Conservation (phyloP, 2,797 vertebrate genomes). For the Odontamblyopus rebecca region DNA sequence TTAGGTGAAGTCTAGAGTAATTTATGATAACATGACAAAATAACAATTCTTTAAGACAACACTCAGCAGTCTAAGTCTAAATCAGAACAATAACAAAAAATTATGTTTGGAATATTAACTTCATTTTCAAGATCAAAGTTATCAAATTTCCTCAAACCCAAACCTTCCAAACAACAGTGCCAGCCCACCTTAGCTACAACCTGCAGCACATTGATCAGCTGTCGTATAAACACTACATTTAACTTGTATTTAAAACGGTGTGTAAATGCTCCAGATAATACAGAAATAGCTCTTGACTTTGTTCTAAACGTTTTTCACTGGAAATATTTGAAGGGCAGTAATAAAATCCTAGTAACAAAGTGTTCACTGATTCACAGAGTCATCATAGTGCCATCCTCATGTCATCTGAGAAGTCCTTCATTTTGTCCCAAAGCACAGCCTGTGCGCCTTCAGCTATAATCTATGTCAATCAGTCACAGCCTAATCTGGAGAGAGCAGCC, state of each 20-base stretch:
- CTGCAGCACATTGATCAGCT: not conserved
- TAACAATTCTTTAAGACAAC: no score
- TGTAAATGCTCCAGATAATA: not conserved
- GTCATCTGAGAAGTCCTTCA: constrained; percentile 15
- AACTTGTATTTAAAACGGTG: not conserved
- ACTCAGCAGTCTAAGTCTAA: no score
- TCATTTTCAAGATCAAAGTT: not conserved
- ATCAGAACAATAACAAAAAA: no score
- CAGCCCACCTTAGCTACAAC: not conserved
- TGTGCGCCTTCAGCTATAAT: constrained; percentile 60
- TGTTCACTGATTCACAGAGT: not conserved
- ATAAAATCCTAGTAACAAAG: not conserved
- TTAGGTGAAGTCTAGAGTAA: not conserved
- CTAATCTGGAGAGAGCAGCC: constrained; percentile 63
- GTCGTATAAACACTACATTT: not conserved
- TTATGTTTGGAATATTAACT: not conserved
- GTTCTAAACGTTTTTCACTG: not conserved
- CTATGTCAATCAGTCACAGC: constrained; percentile 71
- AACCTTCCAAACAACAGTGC: not conserved
- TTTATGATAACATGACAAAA: no score
- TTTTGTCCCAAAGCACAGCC: constrained; percentile 55
- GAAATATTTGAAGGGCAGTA: no score
- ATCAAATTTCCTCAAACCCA: not conserved
- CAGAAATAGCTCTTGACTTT: not conserved
- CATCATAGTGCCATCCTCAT: not conserved